phyloP scores from a whole-genome alignment of 2,888 invertebrate genomes.

The Campoletis raptor region DNA sequence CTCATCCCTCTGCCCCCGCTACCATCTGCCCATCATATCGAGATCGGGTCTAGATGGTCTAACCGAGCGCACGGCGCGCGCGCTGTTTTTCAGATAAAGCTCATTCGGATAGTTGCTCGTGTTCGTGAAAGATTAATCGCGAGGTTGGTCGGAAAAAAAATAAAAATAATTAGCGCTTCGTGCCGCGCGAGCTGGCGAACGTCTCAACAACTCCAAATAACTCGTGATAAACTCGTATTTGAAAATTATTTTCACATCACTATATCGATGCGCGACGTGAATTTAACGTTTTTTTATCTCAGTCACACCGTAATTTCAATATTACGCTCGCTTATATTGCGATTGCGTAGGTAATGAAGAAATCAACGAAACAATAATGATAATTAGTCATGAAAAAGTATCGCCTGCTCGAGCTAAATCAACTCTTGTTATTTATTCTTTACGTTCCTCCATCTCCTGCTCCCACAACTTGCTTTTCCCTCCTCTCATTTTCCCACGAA shows the following conservation, averaged over 20 bases:
- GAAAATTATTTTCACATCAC: slow-evolving; percentile 1
- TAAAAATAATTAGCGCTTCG: background rate
- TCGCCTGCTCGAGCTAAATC: slow-evolving; percentile 44
- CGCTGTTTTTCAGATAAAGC: slow-evolving; percentile 19
- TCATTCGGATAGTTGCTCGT: background rate
- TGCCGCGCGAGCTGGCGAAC: slow-evolving; percentile 8
- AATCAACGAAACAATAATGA: slow-evolving; percentile 19
- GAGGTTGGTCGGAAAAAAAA: background rate
- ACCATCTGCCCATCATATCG: background rate
- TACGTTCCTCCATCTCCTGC: background rate
- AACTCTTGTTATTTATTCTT: slow-evolving; percentile 35
- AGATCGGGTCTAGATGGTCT: no score
- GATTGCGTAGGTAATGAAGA: slow-evolving; percentile 31
- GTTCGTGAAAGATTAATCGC: background rate
- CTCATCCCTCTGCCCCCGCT: no score
- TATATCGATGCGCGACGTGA: slow-evolving; percentile 44
- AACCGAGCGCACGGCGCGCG: background rate
- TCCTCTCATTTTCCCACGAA: background rate
- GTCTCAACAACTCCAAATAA: no score
- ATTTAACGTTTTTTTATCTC: slow-evolving; percentile 23
- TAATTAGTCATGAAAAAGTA: slow-evolving; percentile 16
- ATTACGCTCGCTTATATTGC: slow-evolving; percentile 11
- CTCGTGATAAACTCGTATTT: slow-evolving; percentile 13
- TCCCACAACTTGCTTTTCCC: background rate
- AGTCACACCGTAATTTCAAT: slow-evolving; percentile 41